Evolutionary conservation across 2,888 invertebrate species (phyloP), one percentile per base, ranked within the genome.

Genomic region (Drymonia ruficornis): DNA sequence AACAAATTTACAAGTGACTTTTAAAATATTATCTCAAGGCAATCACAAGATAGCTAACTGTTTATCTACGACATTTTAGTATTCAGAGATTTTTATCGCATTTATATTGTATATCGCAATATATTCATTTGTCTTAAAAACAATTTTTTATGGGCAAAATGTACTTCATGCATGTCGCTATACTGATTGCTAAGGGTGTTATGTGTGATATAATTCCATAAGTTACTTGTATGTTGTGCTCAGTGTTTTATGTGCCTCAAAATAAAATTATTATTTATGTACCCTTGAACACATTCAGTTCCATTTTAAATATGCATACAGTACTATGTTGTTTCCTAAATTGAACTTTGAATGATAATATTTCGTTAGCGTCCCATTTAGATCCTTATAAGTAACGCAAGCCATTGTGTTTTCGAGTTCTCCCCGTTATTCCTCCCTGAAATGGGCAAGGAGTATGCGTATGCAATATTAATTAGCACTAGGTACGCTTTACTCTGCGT

Each of bases 401-500:
- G 59, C 87, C 72, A 87, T 89, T 89, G 86, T 90, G 70, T 82
- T 82, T 75, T 69, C 48, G 70, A 78, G 75, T 80, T 81, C 76
- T 80, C 80, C 83, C 89, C 89, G 90, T 91, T 91, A 91, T 80
- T 77, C 75, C 75, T 72, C 79, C 87, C 85, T 74, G 81, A 88
- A 86, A 87, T 82, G 85, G 91, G 69, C 60, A 76, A 72, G 72
- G 74, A 67, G 71, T 81, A 81, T 85, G 88, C 83, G 23, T 15
- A 72, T 83, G 84, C 81, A 89, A 89, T 92, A 87, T 85, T 90
- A 91, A 92, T 91, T 87, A 90, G 82, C 79, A 79, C 81, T 67
- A 63, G 61, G 60, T 78, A 68, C 71, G 76, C 85, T 88, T 86
- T 84, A 80, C 83, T 84, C 83, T 82, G 85, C 79, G 82, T 71